Evolutionary conservation across 2,113 vertebrate genomes (phyloP).

Genomic region (Sus scrofa): DNA sequence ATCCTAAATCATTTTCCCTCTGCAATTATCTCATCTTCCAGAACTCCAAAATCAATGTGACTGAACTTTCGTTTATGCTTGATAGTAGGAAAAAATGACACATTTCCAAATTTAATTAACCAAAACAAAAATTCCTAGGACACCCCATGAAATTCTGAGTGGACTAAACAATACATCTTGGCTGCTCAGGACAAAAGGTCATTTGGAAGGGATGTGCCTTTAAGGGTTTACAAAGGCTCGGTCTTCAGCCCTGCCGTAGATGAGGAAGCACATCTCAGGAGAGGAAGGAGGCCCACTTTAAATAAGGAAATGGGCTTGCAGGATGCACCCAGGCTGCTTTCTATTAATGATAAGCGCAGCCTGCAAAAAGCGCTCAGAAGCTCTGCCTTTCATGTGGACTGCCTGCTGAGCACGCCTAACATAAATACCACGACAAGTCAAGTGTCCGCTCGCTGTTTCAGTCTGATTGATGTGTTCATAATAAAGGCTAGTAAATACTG

Average conservation of each 20-base stretch:
- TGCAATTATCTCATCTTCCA: constrained; percentile 75
- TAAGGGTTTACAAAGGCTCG: constrained; percentile 90
- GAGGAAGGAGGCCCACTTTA: constrained; percentile 94
- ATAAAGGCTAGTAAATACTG: constrained; percentile 79
- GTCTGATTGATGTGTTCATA: constrained; percentile 83
- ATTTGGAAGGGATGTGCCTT: constrained; percentile 91
- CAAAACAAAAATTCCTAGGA: constrained; percentile 86
- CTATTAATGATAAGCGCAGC: constrained; percentile 92
- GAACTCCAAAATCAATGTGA: constrained; percentile 65
- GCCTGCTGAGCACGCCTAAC: constrained; percentile 84
- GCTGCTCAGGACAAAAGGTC: constrained; percentile 89
- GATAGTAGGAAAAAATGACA: constrained; percentile 86
- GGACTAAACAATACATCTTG: constrained; percentile 87
- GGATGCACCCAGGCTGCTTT: constrained; percentile 94
- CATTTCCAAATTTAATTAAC: constrained; percentile 88
- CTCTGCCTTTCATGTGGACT: constrained; percentile 82
- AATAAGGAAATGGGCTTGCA: constrained; percentile 94
- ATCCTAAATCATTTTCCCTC: constrained; percentile 61
- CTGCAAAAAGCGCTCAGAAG: constrained; percentile 82
- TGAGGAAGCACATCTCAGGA: constrained; percentile 91
- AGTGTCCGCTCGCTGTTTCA: constrained; percentile 78
- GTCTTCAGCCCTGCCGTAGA: constrained; percentile 86
- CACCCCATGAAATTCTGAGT: constrained; percentile 85
- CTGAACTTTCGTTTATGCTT: constrained; percentile 82
- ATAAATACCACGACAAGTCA: constrained; percentile 85